Percentiles rank a stretch among this genome's conserved stretches.
phyloP scores from a whole-genome alignment of 2,797 vertebrate species.

The Thunnus albacares region DNA sequence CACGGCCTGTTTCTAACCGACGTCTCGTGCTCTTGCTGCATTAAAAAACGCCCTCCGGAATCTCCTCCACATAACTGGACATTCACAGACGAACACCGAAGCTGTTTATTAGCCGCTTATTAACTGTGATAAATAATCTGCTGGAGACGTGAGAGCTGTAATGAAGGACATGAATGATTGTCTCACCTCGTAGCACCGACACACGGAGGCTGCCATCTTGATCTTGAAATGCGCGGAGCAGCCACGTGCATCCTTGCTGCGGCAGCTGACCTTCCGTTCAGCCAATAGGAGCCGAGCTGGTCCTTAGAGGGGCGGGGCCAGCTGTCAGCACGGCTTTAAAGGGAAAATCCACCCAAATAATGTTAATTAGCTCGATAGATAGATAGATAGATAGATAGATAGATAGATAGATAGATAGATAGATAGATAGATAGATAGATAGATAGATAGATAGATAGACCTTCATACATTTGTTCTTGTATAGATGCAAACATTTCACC shows the following conservation, averaged over 20 bases:
- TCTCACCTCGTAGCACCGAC: conserved; percentile 84
- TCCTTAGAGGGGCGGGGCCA: conserved; percentile 40
- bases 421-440: neutral
- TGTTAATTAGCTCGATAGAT: neutral
- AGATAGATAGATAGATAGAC: neutral
- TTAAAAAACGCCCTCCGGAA: neutral
- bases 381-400: neutral
- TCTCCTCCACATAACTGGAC: fast-evolving
- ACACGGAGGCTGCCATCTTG: conserved; percentile 86
- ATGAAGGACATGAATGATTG: conserved; percentile 37
- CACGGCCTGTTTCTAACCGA: conserved; percentile 48
- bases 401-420: neutral
- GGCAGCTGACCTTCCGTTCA: conserved; percentile 64
- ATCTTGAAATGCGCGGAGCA: conserved; percentile 54
- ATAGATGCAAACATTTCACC: no score
- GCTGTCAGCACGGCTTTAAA: conserved; percentile 48
- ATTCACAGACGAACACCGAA: fast-evolving
- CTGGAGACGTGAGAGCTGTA: fast-evolving
- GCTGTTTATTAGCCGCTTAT: fast-evolving
- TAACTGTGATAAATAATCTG: fast-evolving
- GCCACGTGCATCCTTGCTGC: conserved; percentile 69
- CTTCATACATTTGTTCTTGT: no score
- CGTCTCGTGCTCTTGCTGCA: neutral
- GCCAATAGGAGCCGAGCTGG: conserved; percentile 62
- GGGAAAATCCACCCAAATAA: conserved; percentile 2